phyloP scores from a whole-genome alignment of 2,888 invertebrate species.

The Perdita meconis region DNA sequence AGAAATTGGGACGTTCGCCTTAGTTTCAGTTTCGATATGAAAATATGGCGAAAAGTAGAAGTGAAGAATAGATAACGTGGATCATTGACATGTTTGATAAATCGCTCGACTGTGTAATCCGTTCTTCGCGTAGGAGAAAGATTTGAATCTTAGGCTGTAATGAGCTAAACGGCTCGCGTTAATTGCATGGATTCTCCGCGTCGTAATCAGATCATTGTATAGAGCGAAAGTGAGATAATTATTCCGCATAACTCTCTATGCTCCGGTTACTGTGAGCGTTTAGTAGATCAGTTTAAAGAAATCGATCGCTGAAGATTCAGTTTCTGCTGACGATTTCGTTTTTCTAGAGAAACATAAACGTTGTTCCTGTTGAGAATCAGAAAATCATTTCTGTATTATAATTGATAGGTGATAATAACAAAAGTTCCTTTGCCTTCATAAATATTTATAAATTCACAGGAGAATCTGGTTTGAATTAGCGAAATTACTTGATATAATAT shows the following conservation, averaged over 20 bases:
- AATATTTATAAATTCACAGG: too few species aligned
- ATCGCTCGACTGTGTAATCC: neutral
- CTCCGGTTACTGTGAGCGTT: conserved; percentile 13
- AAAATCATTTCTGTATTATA: too few species aligned
- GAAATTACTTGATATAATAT: too few species aligned
- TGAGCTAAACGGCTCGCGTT: conserved; percentile 27
- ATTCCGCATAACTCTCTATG: conserved; percentile 10
- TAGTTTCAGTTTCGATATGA: too few species aligned
- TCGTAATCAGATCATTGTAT: conserved; percentile 43
- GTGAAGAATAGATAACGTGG: too few species aligned
- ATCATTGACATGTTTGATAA: neutral
- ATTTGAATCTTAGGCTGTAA: conserved; percentile 9
- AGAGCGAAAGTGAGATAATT: conserved; percentile 48
- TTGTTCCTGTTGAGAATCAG: too few species aligned
- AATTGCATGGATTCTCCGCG: conserved; percentile 15
- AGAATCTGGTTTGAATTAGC: too few species aligned
- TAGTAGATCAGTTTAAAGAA: neutral
- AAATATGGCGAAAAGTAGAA: too few species aligned
- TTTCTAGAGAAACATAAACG: neutral
- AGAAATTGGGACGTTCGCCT: too few species aligned
- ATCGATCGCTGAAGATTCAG: neutral
- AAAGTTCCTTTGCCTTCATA: too few species aligned
- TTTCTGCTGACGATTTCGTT: neutral
- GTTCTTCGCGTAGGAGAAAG: conserved; percentile 9
- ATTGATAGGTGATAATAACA: too few species aligned